Conservation (phyloP, 2,888 invertebrate species). For the Epinotia ramella region DNA sequence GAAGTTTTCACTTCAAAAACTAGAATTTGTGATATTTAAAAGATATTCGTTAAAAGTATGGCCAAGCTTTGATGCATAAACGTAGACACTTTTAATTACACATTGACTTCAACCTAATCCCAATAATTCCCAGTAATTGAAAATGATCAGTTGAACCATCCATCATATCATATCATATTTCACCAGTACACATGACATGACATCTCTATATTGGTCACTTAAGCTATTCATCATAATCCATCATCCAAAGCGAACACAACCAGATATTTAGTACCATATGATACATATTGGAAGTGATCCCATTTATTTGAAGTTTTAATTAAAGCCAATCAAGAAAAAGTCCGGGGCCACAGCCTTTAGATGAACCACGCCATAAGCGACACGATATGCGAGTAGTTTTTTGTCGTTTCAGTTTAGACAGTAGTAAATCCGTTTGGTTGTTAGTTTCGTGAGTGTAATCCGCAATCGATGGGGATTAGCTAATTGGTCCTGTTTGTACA, state of each 20-base stretch:
- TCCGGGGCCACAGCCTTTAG: not conserved
- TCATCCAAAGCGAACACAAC: not conserved
- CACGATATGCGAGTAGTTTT: not conserved
- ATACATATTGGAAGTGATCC: constrained; percentile 11
- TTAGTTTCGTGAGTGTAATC: constrained; percentile 13
- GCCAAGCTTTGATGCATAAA: too few relatives aligned
- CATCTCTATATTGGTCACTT: constrained; percentile 2
- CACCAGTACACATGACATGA: not conserved
- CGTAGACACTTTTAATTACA: not conserved
- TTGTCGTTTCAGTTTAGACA: constrained; percentile 3
- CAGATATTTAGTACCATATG: not conserved
- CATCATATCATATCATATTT: constrained; percentile 27
- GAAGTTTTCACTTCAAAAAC: too few relatives aligned
- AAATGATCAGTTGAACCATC: not conserved
- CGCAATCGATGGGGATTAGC: constrained; percentile 7
- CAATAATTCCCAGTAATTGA: not conserved
- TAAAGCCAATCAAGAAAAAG: constrained; percentile 29
- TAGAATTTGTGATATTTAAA: too few relatives aligned
- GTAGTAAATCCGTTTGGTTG: constrained; percentile 14
- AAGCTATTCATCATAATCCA: constrained; percentile 14
- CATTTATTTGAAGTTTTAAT: constrained; percentile 29
- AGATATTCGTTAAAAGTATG: too few relatives aligned
- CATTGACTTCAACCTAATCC: not conserved
- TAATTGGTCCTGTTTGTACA: constrained; percentile 18
- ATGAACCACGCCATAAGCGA: not conserved